These are phyloP conservation scores for Cheirogaleus medius DNA, from an alignment of 2,113 vertebrate genomes.

Conservation along the genomic window DNA sequence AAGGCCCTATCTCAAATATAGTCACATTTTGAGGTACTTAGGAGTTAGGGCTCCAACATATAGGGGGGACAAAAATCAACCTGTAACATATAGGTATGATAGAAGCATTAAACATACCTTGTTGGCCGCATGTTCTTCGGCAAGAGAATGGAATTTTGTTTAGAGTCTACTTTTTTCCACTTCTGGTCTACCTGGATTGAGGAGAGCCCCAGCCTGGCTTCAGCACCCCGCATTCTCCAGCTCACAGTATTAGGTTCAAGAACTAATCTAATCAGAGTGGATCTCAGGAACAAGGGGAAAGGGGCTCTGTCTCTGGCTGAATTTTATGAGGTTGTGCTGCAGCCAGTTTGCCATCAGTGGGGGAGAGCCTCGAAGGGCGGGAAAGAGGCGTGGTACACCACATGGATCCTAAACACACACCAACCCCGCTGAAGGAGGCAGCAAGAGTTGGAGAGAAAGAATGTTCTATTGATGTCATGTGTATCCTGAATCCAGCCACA, in stretches of 20 bases:
- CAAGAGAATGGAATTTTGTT: not conserved
- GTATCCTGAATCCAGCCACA: not conserved
- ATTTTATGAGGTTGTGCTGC: not conserved
- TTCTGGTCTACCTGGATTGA: too few relatives aligned
- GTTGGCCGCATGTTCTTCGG: not conserved
- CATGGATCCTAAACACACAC: rapidly evolving
- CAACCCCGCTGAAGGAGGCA: rapidly evolving
- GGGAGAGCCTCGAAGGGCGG: rapidly evolving
- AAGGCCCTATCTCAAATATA: not conserved
- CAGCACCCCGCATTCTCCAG: not conserved
- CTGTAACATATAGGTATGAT: rapidly evolving
- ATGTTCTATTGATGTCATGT: rapidly evolving
- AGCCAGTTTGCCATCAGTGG: too few relatives aligned
- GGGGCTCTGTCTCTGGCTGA: not conserved
- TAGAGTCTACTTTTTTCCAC: not conserved
- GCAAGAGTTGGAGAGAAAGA: not conserved
- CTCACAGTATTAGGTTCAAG: too few relatives aligned
- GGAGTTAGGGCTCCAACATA: not conserved
- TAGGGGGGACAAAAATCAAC: not conserved
- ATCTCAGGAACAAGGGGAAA: not conserved
- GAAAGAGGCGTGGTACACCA: rapidly evolving
- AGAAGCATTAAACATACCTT: rapidly evolving
- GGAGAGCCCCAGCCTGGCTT: not conserved
- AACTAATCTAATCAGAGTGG: not conserved
- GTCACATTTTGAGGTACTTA: not conserved